phyloP scores from a whole-genome alignment of 2,888 invertebrate species.

The Buathra laborator region DNA sequence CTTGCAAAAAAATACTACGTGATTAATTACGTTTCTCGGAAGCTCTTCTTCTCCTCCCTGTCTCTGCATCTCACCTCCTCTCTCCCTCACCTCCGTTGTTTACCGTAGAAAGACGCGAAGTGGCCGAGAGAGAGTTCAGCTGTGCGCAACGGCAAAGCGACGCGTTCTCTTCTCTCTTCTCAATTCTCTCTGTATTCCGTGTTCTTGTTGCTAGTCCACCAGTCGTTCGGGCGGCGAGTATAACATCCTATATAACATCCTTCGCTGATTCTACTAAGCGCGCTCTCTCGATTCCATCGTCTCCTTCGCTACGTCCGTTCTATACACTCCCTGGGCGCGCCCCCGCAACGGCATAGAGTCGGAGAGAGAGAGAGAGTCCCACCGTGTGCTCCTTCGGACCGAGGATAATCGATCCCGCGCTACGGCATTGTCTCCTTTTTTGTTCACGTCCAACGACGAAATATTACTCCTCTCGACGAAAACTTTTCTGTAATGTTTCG shows the following conservation, averaged over 20 bases:
- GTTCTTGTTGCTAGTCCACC: constrained; percentile 65
- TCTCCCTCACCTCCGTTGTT: constrained; percentile 26
- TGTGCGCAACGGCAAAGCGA: constrained; percentile 41
- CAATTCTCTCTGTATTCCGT: constrained; percentile 39
- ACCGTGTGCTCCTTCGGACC: constrained; percentile 71
- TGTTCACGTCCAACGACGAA: constrained; percentile 79
- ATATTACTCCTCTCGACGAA: constrained; percentile 77
- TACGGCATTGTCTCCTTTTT: constrained; percentile 83
- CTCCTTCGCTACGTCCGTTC: constrained; percentile 33
- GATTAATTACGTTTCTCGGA: constrained; percentile 82
- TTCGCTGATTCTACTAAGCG: background rate
- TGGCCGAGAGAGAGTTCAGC: constrained; percentile 34
- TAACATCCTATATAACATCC: constrained; percentile 55
- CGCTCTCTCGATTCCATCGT: constrained; percentile 22
- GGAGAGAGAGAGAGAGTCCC: constrained; percentile 2
- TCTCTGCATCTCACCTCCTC: background rate
- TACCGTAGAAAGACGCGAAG: constrained; percentile 35
- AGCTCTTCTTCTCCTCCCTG: constrained; percentile 68
- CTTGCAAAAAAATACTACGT: constrained; percentile 70
- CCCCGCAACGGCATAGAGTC: constrained; percentile 23
- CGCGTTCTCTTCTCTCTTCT: constrained; percentile 35
- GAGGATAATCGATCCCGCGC: constrained; percentile 84
- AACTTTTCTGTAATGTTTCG: constrained; percentile 67
- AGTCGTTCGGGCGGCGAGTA: constrained; percentile 55
- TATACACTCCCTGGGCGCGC: constrained; percentile 17